These are phyloP conservation scores for Drosophila neoperkinsi DNA, from an alignment of 2,888 invertebrate species.

Conservation along the genomic window DNA sequence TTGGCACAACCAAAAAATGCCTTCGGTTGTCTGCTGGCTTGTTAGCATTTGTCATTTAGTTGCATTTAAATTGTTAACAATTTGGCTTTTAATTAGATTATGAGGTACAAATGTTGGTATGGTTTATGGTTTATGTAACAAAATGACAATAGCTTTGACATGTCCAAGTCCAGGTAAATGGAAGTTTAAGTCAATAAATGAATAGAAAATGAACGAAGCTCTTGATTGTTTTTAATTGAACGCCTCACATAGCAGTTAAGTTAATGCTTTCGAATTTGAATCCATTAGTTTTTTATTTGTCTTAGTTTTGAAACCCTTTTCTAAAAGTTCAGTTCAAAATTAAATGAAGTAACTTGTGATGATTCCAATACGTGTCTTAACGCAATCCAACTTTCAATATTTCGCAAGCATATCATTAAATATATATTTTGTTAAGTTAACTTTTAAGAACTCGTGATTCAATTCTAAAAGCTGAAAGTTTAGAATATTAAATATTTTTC, in stretches of 20 bases:
- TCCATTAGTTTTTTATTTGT: background rate
- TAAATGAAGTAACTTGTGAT: background rate
- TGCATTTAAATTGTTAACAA: slow-evolving; percentile 23
- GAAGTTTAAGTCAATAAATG: background rate
- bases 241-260: background rate
- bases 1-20: slow-evolving; percentile 44
- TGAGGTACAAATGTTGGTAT: background rate
- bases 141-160: background rate
- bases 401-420: too few relatives aligned
- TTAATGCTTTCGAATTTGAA: background rate
- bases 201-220: background rate
- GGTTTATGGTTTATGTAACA: background rate
- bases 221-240: background rate
- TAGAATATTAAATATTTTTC: background rate
- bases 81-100: slow-evolving; percentile 35
- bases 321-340: background rate
- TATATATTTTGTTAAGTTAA: too few relatives aligned
- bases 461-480: background rate
- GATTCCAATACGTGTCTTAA: too few relatives aligned
- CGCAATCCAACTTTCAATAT: too few relatives aligned
- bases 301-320: background rate
- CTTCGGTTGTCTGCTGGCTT: slow-evolving; percentile 29
- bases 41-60: slow-evolving; percentile 38
- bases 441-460: too few relatives aligned
- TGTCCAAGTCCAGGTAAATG: background rate